Evolutionary conservation across 2,888 invertebrate genomes (phyloP), one percentile per base, ranked within the genome.

Genomic region (Sesia apiformis): DNA sequence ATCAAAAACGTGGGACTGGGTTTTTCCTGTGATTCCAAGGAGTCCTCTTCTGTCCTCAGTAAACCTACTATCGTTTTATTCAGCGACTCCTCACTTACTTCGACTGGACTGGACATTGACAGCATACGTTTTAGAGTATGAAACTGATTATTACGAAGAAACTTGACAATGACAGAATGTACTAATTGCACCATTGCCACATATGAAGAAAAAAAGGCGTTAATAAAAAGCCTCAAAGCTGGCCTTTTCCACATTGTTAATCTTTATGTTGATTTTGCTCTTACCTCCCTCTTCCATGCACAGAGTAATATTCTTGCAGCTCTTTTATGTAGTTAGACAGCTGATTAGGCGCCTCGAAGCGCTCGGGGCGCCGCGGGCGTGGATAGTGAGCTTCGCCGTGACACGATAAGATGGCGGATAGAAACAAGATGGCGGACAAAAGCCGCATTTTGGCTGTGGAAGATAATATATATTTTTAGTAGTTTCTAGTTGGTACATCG

Each of bases 341-440:
- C 58, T 88, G 87, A 49, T 89, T 86, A 0, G 86, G 84, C 0
- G 83, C 85, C 66, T 88, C 84, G 62, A 89, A 81, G 50, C 86
- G 79, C 62, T 89, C 89, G 0, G 88, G 89, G 61, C 89, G 87
- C 40, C 89, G 84, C 54, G 84, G 87, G 49, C 89, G 85, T 55
- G 86, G 82, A 63, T 86, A 86, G 64, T 85, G 86, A 60, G 80
- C 85, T 55, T 81, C 76, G 59, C 78, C 65, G 52, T 64, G 63
- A 67, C 82, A 78, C 61, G 71, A 78, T 72, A 84, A 74, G 51
- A 84, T 76, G 74, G 78, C 80, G 38, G 76, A 72, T 60, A 82
- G 57, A 54, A 86, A 55, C 70, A 88, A 72, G n/a, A 84, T 74
- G 75, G 76, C 77, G 46, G 78, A 57, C 40, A 79, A 46, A 51